A percentile compares a stretch with the other conserved stretches of the same genome.
phyloP scores from a whole-genome alignment of 2,113 vertebrate genomes.

The Eupsittula cactorum region DNA sequence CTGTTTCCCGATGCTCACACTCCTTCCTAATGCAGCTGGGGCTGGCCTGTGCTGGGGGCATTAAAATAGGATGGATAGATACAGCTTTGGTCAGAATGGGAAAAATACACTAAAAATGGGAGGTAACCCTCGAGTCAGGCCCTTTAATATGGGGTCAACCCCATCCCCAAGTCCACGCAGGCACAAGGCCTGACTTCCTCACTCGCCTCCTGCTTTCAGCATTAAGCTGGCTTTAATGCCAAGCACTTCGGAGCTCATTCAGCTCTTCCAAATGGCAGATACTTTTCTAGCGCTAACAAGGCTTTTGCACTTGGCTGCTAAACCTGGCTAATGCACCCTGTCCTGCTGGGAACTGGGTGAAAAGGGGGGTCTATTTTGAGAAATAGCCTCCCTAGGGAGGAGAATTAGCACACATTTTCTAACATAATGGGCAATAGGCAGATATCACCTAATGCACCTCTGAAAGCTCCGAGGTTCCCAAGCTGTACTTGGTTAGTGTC shows the following conservation, averaged over 20 bases:
- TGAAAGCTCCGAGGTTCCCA: accelerated
- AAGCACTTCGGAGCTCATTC: accelerated
- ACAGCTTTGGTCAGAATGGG: not conserved
- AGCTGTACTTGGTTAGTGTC: not conserved
- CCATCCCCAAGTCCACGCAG: not conserved
- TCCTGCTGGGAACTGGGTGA: not conserved
- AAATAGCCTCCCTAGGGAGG: not conserved
- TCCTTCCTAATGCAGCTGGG: not conserved
- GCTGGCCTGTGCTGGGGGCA: not conserved
- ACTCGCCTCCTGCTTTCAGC: accelerated
- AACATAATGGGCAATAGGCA: too few relatives aligned
- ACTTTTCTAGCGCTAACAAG: not conserved
- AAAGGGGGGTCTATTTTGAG: not conserved
- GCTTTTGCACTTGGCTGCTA: not conserved
- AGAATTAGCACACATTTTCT: not conserved
- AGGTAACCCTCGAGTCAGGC: not conserved
- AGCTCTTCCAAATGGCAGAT: not conserved
- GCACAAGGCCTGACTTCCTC: not conserved
- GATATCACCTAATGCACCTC: too few relatives aligned
- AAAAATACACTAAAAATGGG: not conserved
- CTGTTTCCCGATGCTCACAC: not conserved
- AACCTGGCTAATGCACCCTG: accelerated
- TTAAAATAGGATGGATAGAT: not conserved
- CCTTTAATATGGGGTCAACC: not conserved
- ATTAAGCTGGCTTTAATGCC: not conserved